Evolutionary conservation across 2,888 invertebrate genomes (phyloP).

Genomic region (Yponomeuta cagnagella): DNA sequence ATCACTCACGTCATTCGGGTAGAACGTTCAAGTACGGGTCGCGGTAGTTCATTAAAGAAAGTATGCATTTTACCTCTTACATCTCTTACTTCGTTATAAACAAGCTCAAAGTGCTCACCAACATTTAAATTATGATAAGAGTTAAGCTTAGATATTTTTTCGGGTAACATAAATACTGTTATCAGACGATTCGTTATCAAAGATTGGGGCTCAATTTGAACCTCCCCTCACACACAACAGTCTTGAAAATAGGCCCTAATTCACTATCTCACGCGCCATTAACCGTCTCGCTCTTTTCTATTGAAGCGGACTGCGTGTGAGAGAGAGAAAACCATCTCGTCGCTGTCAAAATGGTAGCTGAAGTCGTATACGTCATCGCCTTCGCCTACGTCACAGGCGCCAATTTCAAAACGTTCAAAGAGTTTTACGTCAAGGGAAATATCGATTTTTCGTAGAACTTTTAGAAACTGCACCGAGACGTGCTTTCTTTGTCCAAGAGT

Average conservation of each 20-base stretch:
- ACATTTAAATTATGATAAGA: conserved; percentile 15
- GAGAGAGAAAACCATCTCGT: conserved; percentile 33
- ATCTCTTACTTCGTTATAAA: conserved; percentile 18
- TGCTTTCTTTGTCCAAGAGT: background rate
- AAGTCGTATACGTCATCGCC: conserved; percentile 55
- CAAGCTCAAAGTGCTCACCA: background rate
- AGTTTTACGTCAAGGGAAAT: conserved; percentile 50
- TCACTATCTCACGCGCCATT: conserved; percentile 58
- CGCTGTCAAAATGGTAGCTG: conserved; percentile 30
- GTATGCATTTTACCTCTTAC: conserved; percentile 21
- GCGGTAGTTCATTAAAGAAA: conserved; percentile 61
- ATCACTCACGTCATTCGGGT: conserved; percentile 63
- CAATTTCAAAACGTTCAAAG: conserved; percentile 62
- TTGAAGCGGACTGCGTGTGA: conserved; percentile 42
- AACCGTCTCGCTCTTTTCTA: conserved; percentile 44
- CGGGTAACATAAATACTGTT: conserved; percentile 20
- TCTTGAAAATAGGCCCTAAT: conserved; percentile 54
- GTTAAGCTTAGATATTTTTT: conserved; percentile 20
- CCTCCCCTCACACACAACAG: conserved; percentile 38
- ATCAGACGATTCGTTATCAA: conserved; percentile 37
- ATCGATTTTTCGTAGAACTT: conserved; percentile 46
- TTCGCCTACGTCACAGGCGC: conserved; percentile 69
- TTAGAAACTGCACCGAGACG: background rate
- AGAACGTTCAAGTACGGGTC: conserved; percentile 52
- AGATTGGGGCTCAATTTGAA: conserved; percentile 45